Conservation (phyloP, 2,797 vertebrate species). For the Prunella strophiata region DNA sequence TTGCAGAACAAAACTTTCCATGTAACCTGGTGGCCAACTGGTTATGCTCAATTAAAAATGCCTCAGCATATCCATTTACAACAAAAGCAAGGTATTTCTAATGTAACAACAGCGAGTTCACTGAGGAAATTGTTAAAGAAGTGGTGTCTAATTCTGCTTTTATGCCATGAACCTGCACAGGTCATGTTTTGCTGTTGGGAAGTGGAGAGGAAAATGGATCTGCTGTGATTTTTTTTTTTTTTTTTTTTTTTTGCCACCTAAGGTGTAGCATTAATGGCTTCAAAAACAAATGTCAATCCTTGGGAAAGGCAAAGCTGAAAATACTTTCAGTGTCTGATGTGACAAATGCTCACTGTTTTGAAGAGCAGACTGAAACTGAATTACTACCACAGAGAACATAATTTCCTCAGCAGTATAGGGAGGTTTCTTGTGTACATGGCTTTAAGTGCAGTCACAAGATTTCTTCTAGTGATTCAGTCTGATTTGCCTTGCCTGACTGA, state of each 20-base stretch:
- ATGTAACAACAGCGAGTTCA: neutral
- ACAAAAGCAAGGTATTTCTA: neutral
- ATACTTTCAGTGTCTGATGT: neutral
- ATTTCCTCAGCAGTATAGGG: neutral
- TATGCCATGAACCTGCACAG: neutral
- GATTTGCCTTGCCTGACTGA: slow-evolving; percentile 9
- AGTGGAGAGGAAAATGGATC: neutral
- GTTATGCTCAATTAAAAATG: neutral
- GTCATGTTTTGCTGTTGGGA: neutral
- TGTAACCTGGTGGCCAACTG: neutral
- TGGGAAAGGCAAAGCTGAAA: slow-evolving; percentile 1
- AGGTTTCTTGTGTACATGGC: neutral
- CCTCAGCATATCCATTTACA: neutral
- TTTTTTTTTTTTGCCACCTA: neutral
- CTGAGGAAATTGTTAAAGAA: neutral
- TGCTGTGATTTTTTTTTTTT: neutral
- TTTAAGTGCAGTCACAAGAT: neutral
- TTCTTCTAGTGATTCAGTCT: neutral
- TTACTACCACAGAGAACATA: neutral
- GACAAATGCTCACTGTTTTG: neutral
- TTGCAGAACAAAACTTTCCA: neutral
- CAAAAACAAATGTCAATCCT: neutral
- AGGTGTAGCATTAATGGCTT: neutral
- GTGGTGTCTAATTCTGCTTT: neutral
- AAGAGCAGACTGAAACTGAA: neutral